phyloP scores from a whole-genome alignment of 2,888 invertebrate genomes.

The Kryphioiulus occultus region DNA sequence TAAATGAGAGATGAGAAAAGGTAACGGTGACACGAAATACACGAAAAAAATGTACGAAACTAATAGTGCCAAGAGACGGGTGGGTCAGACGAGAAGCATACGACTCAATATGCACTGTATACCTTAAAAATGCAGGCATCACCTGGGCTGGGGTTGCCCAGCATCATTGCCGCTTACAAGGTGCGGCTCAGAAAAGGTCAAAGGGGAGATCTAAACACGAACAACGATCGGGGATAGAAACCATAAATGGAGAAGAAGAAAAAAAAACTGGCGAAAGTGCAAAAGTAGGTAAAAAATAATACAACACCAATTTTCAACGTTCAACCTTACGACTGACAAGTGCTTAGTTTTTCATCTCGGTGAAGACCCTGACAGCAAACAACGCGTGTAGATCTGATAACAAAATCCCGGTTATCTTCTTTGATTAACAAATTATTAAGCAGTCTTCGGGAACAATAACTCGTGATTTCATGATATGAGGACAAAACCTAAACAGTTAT shows the following conservation, averaged over 20 bases:
- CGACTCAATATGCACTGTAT: not conserved
- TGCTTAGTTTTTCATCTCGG: not conserved
- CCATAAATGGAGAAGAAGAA: not conserved
- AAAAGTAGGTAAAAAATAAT: not conserved
- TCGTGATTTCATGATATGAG: too few species aligned
- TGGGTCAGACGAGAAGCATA: not conserved
- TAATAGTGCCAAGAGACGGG: not conserved
- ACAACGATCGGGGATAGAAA: not conserved
- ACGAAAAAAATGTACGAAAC: not conserved
- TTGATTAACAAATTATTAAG: too few species aligned
- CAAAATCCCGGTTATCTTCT: too few species aligned
- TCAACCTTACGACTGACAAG: not conserved
- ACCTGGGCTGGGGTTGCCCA: not conserved
- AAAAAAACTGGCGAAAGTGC: not conserved
- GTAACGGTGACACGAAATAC: not conserved
- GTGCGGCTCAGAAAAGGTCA: not conserved
- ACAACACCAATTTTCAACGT: constrained; percentile 3
- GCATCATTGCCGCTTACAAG: not conserved
- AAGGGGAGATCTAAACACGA: not conserved
- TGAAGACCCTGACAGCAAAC: too few species aligned
- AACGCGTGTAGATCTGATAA: too few species aligned
- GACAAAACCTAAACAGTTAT: too few species aligned
- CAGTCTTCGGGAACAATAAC: too few species aligned
- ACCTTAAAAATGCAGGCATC: not conserved
- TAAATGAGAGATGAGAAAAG: constrained; percentile 8